Evolutionary conservation across 2,113 vertebrate genomes (phyloP), one percentile per base, ranked within the genome.

Genomic region (Tetrax tetrax): DNA sequence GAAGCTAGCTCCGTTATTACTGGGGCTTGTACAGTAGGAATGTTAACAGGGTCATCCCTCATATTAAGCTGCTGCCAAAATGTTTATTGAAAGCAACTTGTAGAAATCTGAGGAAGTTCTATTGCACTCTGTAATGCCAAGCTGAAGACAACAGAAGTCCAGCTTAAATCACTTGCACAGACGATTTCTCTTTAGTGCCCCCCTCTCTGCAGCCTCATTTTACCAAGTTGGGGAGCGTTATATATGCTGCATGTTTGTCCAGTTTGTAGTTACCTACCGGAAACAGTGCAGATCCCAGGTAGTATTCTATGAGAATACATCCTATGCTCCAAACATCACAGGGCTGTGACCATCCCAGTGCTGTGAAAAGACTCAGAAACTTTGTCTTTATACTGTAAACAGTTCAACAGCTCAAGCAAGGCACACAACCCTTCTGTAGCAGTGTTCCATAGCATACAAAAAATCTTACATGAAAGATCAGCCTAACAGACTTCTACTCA

Each of bases 311-410:
- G 77, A 99, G 98, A 87, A 99, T 98, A 65, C 98, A 99, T 14
- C 98, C 98, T 25, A 98, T 96, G 80, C 99, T 99, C 98, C 99
- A 99, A 48, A 99, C 98, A 48, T 99, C 99, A 93, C 99, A 99
- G 1, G 99, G 98, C 2, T 99, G 98, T 43, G 98, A 98, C 99
- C 99, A 99, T 53, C 98, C 98, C 50, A 99, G 94, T 53, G 98
- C 99, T 99, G 96, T 28, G 93, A 90, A 89, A 31, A 27, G 9
- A 84, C 10, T 7, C 33, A 64, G 50, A 74, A 60, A 12, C 45
- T 45, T 70, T 8, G 4, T 12, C 5, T 68, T 82, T 47, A 24
- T 20, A 8, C 25, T 4, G 10, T 5, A 2, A 18, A 20, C 35
- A n/a, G 17, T 37, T 31, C 17, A 10, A 7, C 12, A 53, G 31